Evolutionary conservation across 2,797 vertebrate species (phyloP), one percentile per base, ranked within the genome.

Genomic region (Prunella strophiata): DNA sequence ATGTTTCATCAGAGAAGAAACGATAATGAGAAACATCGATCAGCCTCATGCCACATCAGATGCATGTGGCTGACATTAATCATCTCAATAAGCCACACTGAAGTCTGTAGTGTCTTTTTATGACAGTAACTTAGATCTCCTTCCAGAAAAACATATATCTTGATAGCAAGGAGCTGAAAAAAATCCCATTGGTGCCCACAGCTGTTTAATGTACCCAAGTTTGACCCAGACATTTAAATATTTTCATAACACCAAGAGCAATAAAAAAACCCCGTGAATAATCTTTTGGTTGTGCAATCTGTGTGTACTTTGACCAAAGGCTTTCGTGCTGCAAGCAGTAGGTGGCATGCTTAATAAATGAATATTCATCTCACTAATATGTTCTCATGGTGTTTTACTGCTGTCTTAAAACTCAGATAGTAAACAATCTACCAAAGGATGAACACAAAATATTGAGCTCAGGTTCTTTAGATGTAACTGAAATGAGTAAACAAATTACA

Each of bases 271-370:
- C 14, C 40, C 3, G 38, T 73, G 63, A 63, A 94, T 71, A 92
- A 89, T 88, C 45, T 91, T 72, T 82, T 4, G 10, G 72, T 85
- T 83, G 47, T 90, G 77, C 61, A 93, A 82, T 77, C 65, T 54
- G 48, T 4, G 5, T 86, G 74, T 76, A 93, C 73, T 96, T 91
- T 88, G 94, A 89, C 93, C 8, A 3, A 96, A 92, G 26, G 52
- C 32, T 61, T 93, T 83, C 10, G 2, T 40, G 42, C 59, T 88
- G 40, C 57, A 95, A 96, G 72, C 87, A 71, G 88, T 88, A 97
- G 84, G 95, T 95, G 88, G 94, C 54, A 94, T 82, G 74, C 67
- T 92, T 91, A 96, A 97, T 96, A 97, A 87, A 96, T 90, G 85
- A 96, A 91, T 79, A 85, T 80, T 96, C 96, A 96, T 96, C 77